phyloP scores from a whole-genome alignment of 2,888 invertebrate genomes.

The Hybos culiciformis region DNA sequence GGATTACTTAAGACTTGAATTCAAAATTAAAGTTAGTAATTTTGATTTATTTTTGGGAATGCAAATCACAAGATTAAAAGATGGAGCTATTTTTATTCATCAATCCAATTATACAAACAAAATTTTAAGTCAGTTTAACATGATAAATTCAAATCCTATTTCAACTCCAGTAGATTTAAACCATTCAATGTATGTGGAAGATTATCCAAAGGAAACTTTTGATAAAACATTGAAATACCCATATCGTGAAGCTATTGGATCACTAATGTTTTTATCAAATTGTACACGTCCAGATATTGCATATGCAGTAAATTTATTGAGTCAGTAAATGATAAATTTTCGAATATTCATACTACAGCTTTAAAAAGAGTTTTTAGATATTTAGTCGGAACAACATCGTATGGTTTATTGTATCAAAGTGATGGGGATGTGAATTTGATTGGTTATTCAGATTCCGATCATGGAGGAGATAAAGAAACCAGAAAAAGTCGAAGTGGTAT shows the following conservation, averaged over 20 bases:
- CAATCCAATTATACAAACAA: neutral
- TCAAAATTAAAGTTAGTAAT: neutral
- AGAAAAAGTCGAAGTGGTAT: too few species aligned
- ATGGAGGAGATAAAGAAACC: too few species aligned
- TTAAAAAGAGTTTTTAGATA: too few species aligned
- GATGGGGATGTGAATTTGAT: too few species aligned
- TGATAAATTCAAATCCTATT: neutral
- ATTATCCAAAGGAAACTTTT: neutral
- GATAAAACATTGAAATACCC: neutral
- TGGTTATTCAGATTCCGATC: too few species aligned
- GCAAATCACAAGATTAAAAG: neutral
- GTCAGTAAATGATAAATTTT: conserved; percentile 4
- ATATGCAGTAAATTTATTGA: neutral
- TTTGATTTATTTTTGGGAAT: neutral
- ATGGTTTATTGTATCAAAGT: too few species aligned
- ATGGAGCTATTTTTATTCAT: conserved; percentile 2
- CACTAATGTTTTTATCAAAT: conserved; percentile 4
- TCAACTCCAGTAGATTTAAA: neutral
- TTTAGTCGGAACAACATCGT: too few species aligned
- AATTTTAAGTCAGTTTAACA: neutral
- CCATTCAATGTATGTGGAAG: neutral
- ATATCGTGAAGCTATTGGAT: neutral
- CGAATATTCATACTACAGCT: too few species aligned
- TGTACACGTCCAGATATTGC: conserved; percentile 6
- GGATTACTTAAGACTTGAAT: neutral